Percentiles rank a stretch among this genome's conserved stretches.
Conservation (phyloP, 53 echinoderm and acorn worm species). For the Henricia sp. region DNA sequence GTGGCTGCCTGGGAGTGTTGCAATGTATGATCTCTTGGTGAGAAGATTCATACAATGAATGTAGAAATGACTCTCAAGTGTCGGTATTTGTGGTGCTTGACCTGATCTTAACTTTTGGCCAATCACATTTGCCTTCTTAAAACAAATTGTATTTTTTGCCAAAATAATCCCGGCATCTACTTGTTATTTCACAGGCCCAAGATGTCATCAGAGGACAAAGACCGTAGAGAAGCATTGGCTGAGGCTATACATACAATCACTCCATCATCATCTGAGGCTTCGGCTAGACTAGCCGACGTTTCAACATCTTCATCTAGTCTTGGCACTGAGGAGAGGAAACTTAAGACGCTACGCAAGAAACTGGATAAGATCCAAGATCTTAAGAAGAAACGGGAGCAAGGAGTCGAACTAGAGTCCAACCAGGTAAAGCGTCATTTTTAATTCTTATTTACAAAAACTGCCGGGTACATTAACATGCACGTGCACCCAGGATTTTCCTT, state of each 20-base stretch:
- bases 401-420: slow-evolving; percentile 81
- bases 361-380: slow-evolving; percentile 84
- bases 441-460: not conserved
- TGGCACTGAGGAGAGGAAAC: slow-evolving; percentile 66
- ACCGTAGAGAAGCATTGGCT: slow-evolving; percentile 68
- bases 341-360: slow-evolving; percentile 83
- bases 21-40: too few species aligned
- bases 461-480: too few species aligned
- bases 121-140: too few species aligned
- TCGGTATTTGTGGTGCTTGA: too few species aligned
- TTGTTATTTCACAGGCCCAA: slow-evolving; percentile 61
- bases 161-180: not conserved
- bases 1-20: too few species aligned
- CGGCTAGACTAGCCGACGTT: not conserved
- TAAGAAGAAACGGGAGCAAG: slow-evolving; percentile 79
- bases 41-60: too few species aligned
- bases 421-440: slow-evolving; percentile 71
- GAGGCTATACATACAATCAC: slow-evolving; percentile 56
- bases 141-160: too few species aligned
- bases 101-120: too few species aligned
- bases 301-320: not conserved
- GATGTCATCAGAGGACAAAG: slow-evolving; percentile 71
- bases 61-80: too few species aligned
- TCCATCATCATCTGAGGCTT: slow-evolving; percentile 8
- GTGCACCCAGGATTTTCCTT: too few species aligned